Evolutionary conservation across 2,888 invertebrate genomes (phyloP).

Genomic region (Ochlodes sylvanus): DNA sequence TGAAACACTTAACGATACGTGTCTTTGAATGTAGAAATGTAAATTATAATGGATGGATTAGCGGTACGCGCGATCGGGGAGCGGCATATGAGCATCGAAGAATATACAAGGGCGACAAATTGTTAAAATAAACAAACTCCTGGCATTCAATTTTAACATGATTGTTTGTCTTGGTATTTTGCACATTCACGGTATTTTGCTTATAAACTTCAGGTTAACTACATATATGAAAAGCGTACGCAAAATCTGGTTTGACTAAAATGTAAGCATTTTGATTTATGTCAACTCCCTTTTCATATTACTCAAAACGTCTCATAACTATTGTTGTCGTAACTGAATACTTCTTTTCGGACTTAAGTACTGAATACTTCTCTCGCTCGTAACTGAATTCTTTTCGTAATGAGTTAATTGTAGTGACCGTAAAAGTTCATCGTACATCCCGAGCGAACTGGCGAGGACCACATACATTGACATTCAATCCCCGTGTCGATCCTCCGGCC

Average conservation of each 20-base stretch:
- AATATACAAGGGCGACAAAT: background rate
- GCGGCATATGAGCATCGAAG: background rate
- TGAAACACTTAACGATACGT: slow-evolving; percentile 14
- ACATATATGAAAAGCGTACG: background rate
- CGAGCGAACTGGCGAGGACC: slow-evolving; percentile 3
- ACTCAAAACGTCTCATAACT: background rate
- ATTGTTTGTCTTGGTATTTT: too few species aligned
- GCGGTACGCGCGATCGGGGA: background rate
- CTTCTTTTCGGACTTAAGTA: too few species aligned
- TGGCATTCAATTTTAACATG: too few species aligned
- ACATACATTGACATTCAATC: slow-evolving; percentile 34
- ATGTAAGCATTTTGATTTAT: background rate
- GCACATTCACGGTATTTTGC: too few species aligned
- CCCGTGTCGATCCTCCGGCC: slow-evolving; percentile 33
- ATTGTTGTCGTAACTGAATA: slow-evolving; percentile 4
- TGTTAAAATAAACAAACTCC: too few species aligned
- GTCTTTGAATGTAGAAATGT: slow-evolving; percentile 18
- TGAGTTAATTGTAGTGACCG: slow-evolving; percentile 16
- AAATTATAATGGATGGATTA: slow-evolving; percentile 12
- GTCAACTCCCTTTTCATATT: background rate
- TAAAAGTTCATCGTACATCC: slow-evolving; percentile 26
- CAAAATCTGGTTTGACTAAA: background rate
- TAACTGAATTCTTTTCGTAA: slow-evolving; percentile 14
- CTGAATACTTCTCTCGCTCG: too few species aligned
- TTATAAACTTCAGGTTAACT: background rate